phyloP scores from a whole-genome alignment of 2,113 vertebrate genomes.

The Amblyornis subalaris region DNA sequence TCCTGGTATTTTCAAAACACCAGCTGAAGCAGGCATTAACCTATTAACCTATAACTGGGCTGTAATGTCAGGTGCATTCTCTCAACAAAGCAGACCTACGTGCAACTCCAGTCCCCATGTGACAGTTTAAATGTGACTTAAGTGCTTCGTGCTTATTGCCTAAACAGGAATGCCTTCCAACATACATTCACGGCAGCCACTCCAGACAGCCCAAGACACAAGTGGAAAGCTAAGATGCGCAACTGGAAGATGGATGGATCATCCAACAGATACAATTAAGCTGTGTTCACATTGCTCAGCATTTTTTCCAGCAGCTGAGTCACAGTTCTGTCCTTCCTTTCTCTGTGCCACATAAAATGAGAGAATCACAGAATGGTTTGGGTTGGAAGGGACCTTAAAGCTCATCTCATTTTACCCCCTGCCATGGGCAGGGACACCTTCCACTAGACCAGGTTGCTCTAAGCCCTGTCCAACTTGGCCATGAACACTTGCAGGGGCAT shows the following conservation, averaged over 20 bases:
- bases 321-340: background rate
- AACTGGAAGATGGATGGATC: background rate
- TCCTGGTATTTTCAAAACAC: background rate
- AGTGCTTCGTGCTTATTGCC: background rate
- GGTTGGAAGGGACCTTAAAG: background rate
- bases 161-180: background rate
- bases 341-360: background rate
- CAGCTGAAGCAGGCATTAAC: background rate
- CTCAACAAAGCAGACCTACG: background rate
- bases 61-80: background rate
- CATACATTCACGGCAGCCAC: background rate
- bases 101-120: background rate
- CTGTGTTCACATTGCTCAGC: background rate
- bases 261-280: background rate
- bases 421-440: background rate
- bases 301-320: background rate
- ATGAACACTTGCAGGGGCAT: background rate
- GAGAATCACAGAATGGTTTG: background rate
- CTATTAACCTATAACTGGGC: background rate
- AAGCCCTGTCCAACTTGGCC: accelerated
- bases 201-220: background rate
- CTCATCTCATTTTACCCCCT: background rate
- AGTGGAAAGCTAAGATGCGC: background rate
- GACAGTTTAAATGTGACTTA: background rate
- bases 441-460: accelerated